Evolutionary conservation across 2,888 invertebrate genomes (phyloP).

Genomic region (Leptogaster cylindrica): DNA sequence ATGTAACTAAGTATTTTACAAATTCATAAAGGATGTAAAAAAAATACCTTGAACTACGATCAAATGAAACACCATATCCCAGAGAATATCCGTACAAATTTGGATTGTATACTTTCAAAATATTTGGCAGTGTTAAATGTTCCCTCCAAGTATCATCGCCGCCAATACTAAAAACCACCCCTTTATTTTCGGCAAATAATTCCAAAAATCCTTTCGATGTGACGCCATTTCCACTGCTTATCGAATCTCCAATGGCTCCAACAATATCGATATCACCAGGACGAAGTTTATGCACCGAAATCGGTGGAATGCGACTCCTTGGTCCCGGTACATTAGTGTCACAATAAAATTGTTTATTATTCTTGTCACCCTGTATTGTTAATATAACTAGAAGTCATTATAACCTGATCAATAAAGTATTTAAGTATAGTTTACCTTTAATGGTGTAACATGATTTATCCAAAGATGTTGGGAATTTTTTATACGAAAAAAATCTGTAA

Average conservation of each 20-base stretch:
- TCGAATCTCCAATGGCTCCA: conserved; percentile 68
- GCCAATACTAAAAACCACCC: conserved; percentile 64
- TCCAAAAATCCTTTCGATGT: conserved; percentile 59
- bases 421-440: no score
- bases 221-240: conserved; percentile 66
- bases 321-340: conserved; percentile 54
- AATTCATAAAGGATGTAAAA: no score
- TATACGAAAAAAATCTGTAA: neutral
- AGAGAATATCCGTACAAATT: conserved; percentile 68
- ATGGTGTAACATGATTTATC: no score
- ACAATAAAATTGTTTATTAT: conserved; percentile 53
- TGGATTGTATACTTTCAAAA: conserved; percentile 70
- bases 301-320: conserved; percentile 61
- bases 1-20: no score
- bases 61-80: conserved; percentile 63
- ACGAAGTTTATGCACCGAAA: conserved; percentile 65
- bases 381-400: no score
- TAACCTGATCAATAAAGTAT: no score
- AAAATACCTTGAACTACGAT: conserved; percentile 55
- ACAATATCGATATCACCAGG: conserved; percentile 70
- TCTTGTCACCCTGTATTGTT: no score
- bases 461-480: no score
- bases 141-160: conserved; percentile 65
- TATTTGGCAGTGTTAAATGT: conserved; percentile 66
- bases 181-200: conserved; percentile 62